phyloP scores from a whole-genome alignment of 1,140 invertebrate genomes.

The Ceratina australensis region DNA sequence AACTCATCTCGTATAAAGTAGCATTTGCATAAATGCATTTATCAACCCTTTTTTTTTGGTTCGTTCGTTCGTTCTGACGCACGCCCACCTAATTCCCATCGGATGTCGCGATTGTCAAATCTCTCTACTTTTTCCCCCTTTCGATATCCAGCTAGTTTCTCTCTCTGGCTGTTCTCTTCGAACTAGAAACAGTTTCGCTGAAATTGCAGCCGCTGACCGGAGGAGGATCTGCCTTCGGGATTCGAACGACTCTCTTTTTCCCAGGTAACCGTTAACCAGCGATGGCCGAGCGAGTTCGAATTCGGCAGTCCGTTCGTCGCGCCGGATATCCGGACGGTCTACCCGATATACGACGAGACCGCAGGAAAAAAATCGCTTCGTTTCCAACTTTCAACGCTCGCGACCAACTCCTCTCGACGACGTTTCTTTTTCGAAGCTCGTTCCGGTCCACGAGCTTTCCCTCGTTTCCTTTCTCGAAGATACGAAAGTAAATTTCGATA shows the following conservation, averaged over 20 bases:
- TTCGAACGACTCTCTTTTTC: slow-evolving; percentile 8
- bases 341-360: not conserved
- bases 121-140: slow-evolving; percentile 1
- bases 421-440: not conserved
- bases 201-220: slow-evolving; percentile 58
- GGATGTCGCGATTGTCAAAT: slow-evolving; percentile 54
- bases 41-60: slow-evolving; percentile 45
- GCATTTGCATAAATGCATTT: slow-evolving; percentile 41
- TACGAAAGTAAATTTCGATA: not conserved
- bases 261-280: slow-evolving; percentile 22
- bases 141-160: not conserved
- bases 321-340: not conserved
- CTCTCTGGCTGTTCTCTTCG: slow-evolving; percentile 11
- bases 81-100: slow-evolving; percentile 58
- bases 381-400: not conserved
- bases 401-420: not conserved
- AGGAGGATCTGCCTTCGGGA: slow-evolving; percentile 43
- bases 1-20: slow-evolving; percentile 23
- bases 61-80: slow-evolving; percentile 17
- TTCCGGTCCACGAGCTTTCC: not conserved
- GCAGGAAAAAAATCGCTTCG: slow-evolving; percentile 2
- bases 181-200: slow-evolving; percentile 51
- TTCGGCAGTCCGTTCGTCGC: not conserved
- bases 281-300: slow-evolving; percentile 2
- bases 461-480: not conserved